Percentiles rank a stretch among this genome's conserved stretches.
phyloP scores from a whole-genome alignment of 2,113 vertebrate species.

The Platichthys flesus region DNA sequence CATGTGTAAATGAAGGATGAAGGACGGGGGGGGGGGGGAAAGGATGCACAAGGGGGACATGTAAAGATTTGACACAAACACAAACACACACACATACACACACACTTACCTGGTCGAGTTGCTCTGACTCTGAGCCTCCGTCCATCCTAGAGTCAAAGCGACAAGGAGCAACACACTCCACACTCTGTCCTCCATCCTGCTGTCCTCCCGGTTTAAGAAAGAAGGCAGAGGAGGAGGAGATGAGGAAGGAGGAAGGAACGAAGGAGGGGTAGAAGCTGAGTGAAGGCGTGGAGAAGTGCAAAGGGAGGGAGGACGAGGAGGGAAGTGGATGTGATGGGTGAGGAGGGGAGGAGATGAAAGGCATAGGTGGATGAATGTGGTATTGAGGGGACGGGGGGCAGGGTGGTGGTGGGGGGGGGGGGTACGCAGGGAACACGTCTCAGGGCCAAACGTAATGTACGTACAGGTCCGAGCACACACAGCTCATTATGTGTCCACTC shows the following conservation, averaged over 20 bases:
- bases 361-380: slow-evolving; percentile 18
- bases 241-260: neutral
- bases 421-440: no score
- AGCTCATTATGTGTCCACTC: no score
- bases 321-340: slow-evolving; percentile 11
- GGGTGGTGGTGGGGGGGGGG: no score
- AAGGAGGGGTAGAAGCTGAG: slow-evolving; percentile 37
- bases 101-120: slow-evolving; percentile 78
- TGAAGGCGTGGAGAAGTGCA: slow-evolving; percentile 11
- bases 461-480: no score
- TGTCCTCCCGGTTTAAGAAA: slow-evolving; percentile 53
- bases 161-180: slow-evolving; percentile 67
- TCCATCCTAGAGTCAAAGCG: slow-evolving; percentile 70
- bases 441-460: no score
- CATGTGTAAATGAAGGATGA: slow-evolving; percentile 55
- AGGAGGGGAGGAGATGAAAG: slow-evolving; percentile 33
- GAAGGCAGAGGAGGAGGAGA: slow-evolving; percentile 47
- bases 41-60: no score
- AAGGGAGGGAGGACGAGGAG: neutral
- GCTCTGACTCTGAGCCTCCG: slow-evolving; percentile 72
- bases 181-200: slow-evolving; percentile 75
- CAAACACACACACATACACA: neutral
- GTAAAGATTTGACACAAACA: no score
- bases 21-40: no score
- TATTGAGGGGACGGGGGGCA: neutral